Evolutionary conservation across 2,113 vertebrate genomes (phyloP), one percentile per base, ranked within the genome.

Genomic region (Rhabdornis inornatus): DNA sequence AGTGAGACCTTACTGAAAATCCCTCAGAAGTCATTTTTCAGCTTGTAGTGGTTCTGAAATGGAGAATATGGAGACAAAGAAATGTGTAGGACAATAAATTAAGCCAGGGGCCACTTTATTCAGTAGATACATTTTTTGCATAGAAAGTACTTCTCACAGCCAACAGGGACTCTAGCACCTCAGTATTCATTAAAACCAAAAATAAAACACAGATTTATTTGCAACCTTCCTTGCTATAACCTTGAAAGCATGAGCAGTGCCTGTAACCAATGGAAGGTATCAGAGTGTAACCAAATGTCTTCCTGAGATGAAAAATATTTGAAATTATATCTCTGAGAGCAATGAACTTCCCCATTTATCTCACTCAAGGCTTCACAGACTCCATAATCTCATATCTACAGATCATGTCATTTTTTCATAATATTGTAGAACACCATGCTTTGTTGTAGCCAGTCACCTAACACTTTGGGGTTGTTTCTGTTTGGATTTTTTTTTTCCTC

Each of bases 271-370:
- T 79, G 80, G 53, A 87, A 92, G 40, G 77, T 42, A 94, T 21
- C 72, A 94, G 83, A 92, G 65, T 91, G 87, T 71, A 89, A 94
- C 74, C 60, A 81, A 75, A 64, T 72, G 44, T 40, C 77, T 92
- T 95, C 69, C 74, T 33, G 49, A 76, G 69, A 77, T 1, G 21
- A 92, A 74, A 27, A 92, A 63, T 81, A 91, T 71, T 61, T 84
- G 57, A 79, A 94, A 84, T 81, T 84, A 45, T 75, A 24, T 71
- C 56, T 82, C 37, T 68, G 44, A 89, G 56, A 86, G 24, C 31
- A 81, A 25, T 69, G 69, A 89, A 79, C 37, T 84, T 83, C 35
- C 44, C 16, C 30, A 68, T 91, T 92, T 79, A 64, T 91, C 65
- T 92, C 56, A 92, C 24, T 64, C 22, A 64, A 44, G 21, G 28